Evolutionary conservation across 2,797 vertebrate genomes (phyloP).

Genomic region (Podargus strigoides): DNA sequence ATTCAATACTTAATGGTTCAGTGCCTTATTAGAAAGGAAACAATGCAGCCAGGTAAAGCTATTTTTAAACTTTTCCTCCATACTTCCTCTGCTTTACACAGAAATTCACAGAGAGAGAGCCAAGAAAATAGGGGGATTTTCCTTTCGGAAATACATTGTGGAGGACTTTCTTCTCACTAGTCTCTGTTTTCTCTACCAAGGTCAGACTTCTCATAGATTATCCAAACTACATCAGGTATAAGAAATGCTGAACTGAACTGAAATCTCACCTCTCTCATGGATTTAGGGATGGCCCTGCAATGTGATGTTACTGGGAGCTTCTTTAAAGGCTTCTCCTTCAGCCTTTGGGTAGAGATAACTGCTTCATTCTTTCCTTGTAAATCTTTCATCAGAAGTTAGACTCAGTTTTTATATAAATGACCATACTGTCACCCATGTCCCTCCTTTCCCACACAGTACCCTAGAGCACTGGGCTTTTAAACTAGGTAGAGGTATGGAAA

Average conservation of each 20-base stretch:
- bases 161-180: neutral
- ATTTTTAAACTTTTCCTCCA: neutral
- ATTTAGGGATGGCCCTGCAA: neutral
- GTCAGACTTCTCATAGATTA: neutral
- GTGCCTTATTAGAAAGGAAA: neutral
- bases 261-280: neutral
- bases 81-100: neutral
- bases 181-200: neutral
- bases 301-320: neutral
- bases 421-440: neutral
- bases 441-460: accelerated
- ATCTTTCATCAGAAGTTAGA: neutral
- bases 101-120: neutral
- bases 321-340: neutral
- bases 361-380: neutral
- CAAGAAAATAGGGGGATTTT: neutral
- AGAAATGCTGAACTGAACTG: neutral
- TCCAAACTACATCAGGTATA: neutral
- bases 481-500: neutral
- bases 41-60: neutral
- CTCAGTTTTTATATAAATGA: neutral
- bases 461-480: neutral
- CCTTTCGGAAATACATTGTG: neutral
- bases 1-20: neutral
- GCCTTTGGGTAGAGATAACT: neutral